Percentiles rank a stretch among this genome's conserved stretches.
Conservation (phyloP, 2,113 vertebrate genomes). For the Ariopsis seemanni region DNA sequence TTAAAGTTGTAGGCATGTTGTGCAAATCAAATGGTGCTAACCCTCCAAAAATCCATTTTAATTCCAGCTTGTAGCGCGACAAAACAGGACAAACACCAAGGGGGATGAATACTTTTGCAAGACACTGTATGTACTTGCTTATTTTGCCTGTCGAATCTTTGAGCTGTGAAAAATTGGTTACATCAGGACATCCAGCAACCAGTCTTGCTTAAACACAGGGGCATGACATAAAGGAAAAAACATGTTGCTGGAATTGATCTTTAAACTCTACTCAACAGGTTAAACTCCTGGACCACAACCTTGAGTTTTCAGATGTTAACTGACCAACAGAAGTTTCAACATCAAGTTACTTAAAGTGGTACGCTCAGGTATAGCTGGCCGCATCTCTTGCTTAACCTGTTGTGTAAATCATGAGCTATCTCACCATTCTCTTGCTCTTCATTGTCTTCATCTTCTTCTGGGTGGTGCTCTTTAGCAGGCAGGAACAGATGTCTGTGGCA, state of each 20-base stretch:
- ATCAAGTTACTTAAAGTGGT: background rate
- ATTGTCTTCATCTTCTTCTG: conserved; percentile 67
- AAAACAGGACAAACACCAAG: too few relatives aligned
- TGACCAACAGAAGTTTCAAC: background rate
- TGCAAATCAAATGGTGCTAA: too few relatives aligned
- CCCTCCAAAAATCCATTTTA: too few relatives aligned
- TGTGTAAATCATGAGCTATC: background rate
- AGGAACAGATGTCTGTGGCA: conserved; percentile 75
- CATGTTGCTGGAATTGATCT: background rate
- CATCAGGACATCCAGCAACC: background rate
- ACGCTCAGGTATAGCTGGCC: background rate
- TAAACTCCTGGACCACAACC: background rate
- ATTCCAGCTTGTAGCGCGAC: too few relatives aligned
- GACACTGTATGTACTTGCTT: background rate
- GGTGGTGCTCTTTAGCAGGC: conserved; percentile 62
- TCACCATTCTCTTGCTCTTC: conserved; percentile 71
- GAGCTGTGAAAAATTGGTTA: background rate
- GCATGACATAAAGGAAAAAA: background rate
- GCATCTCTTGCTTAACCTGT: background rate
- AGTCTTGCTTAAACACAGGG: background rate
- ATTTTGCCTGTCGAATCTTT: background rate
- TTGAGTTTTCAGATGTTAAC: background rate
- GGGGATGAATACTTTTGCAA: too few relatives aligned
- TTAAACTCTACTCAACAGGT: background rate
- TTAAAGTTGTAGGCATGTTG: too few relatives aligned